Evolutionary conservation across 53 echinoderm and acorn worm species (phyloP), one percentile per base, ranked within the genome.

Genomic region (Holothuria leucospilota): DNA sequence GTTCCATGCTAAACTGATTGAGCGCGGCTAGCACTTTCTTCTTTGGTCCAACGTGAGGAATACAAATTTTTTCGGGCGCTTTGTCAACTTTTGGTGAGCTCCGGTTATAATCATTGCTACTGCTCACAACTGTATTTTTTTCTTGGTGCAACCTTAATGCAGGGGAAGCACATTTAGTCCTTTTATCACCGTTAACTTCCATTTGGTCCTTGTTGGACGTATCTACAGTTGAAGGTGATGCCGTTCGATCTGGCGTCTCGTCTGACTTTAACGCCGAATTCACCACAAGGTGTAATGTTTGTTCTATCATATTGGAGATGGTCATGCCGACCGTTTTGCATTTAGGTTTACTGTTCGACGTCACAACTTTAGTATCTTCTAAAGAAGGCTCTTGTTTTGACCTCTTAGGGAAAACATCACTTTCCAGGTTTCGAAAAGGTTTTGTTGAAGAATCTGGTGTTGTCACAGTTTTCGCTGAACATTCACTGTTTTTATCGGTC

Each of bases 221-320:
- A 20, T 53, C 21, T 21, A 46, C 73, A 38, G 26, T 34, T 28
- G 80, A 28, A 13, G 38, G 13, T 29, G 80, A 59, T 38, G 52
- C 11, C 52, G 24, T 30, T 29, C 5, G 38, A 29, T 67, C 67
- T 13, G 6, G 67, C 27, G 27, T 23, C n/a, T 66, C 66, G 6
- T 83, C 84, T 4, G 65, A 39, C 51, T 83, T 83, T 23, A 83
- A 66, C 20, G 84, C 84, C 23, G 84, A 66, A 66, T 64, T 83
- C 46, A 83, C 84, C 20, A 83, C 92, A 16, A 92, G 89, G 53
- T 96, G 94, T 20, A 96, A 74, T 5, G 96, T 96, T 68, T 94
- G 90, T 71, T 94, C 96, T 49, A 96, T 94, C 96, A 96, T 96
- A 68, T 92, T 96, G 9, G 96, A 94, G 41, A 96, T 96, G 23